Evolutionary conservation across 92 coral and sea anemone species (phyloP), one percentile per base, ranked within the genome.

Genomic region (Porites rus): DNA sequence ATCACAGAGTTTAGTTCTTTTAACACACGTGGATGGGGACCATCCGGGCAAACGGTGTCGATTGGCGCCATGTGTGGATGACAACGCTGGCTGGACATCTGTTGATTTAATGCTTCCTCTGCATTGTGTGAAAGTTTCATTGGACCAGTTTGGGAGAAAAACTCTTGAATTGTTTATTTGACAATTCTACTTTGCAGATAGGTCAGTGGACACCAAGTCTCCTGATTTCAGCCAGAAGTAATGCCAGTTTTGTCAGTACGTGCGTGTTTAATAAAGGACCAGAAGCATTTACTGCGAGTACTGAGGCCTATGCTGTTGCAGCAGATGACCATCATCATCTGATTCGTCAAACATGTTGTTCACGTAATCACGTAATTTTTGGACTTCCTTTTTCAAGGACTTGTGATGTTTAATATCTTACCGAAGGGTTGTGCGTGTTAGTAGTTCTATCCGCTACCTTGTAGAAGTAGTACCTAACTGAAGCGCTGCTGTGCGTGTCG

Each of bases 51-150:
- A 28, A 50, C 71, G 20, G 80, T 73, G 80, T 72, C 68, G 43
- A 72, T 28, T 56, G 74, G 86, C 70, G 86, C 75, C 86, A 53
- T 21, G 86, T 11, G 56, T 81, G 86, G 75, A 31, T 52, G 62
- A 74, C 75, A 67, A 28, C 75, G 58, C 61, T 51, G 79, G 31
- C 0, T 28, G 3, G 31, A 28, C 31, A 1, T 28, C 65, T 61
- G 22, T 28, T 28, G 63, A 43, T 67, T 58, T 68, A 22, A 11
- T 69, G 50, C 72, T 21, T 50, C 72, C 72, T 67, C 72, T 67
- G 72, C 9, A 67, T 6, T 67, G 28, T 67, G 8, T 67, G 10
- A 21, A 67, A 20, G 72, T 21, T 69, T 69, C 74, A 69, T 69
- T 69, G 74, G n/a, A 43, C 74, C 74, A 69, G 31, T 38, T 16